Conservation (phyloP, 2,888 invertebrate species). For the Ditula angustiorana region DNA sequence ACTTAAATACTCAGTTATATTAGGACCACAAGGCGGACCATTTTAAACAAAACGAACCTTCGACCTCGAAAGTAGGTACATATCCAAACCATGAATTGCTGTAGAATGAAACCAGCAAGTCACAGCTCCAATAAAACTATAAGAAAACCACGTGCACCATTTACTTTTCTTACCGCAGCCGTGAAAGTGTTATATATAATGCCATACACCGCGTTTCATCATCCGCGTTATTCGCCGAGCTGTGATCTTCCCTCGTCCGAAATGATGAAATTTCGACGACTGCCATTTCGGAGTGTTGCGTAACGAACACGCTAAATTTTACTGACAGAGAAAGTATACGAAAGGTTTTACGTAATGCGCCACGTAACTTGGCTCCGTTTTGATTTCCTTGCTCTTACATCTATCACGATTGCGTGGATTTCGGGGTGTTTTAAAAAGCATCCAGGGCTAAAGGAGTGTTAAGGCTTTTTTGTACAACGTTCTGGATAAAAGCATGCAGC, state of each 20-base stretch:
- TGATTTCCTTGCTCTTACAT: slow-evolving; percentile 84
- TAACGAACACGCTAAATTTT: slow-evolving; percentile 83
- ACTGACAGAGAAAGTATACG: slow-evolving; percentile 85
- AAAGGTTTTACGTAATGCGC: slow-evolving; percentile 81
- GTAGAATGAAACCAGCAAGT: background rate
- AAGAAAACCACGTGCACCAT: slow-evolving; percentile 17
- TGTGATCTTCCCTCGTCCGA: slow-evolving; percentile 72
- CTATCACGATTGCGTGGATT: slow-evolving; percentile 77
- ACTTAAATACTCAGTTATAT: no score
- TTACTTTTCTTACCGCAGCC: slow-evolving; percentile 36
- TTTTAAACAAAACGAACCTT: background rate
- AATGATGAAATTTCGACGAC: slow-evolving; percentile 83
- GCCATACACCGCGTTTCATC: slow-evolving; percentile 73
- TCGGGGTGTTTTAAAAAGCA: slow-evolving; percentile 66
- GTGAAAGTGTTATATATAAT: slow-evolving; percentile 47
- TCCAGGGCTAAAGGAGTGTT: slow-evolving; percentile 46
- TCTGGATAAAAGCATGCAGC: background rate
- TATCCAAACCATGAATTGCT: background rate
- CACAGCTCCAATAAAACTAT: background rate
- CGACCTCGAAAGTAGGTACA: background rate
- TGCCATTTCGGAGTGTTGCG: slow-evolving; percentile 80
- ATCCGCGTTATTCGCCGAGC: slow-evolving; percentile 68
- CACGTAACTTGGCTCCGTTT: slow-evolving; percentile 82
- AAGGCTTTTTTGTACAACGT: background rate
- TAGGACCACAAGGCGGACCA: no score